Base-by-base conservation (phyloP, 2,888 invertebrate genomes). In the Ommatoiulus sabulosus region DNA sequence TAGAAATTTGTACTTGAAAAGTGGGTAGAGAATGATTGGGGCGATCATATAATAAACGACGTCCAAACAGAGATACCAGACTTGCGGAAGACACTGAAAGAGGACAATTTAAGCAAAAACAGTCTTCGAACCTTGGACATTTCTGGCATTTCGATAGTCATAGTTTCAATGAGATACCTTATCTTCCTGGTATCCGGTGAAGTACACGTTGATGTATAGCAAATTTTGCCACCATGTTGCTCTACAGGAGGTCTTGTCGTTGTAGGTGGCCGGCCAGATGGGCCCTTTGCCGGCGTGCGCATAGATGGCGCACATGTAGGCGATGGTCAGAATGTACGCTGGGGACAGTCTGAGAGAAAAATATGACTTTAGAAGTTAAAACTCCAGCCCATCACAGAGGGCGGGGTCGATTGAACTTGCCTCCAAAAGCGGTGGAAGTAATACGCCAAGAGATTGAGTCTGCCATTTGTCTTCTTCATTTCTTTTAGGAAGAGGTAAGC, bases 341-440 rank as follows among this genome's bases (percentile, higher is more conserved):
- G 87, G 87, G 10, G 80, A 17, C 15, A 87, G n/a, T 24, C 87
- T 87, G 35, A 35, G 35, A 35, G 35, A 35, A 35, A 35, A 35
- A 35, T 35, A 35, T 35, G 35, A 35, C 35, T 35, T 35, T 35
- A 35, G 35, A 35, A 35, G 35, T 86, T 86, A 10, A 86, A 86
- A 86, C 15, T 44, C 5, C 43, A 44, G 15, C 44, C 87, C 35
- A n/a, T n/a, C n/a, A 35, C 35, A 35, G 35, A 35, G 35, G 35
- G 35, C 35, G 35, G 35, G 35, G 46, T 44, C 87, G 44, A 20
- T 87, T 17, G 1, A 48, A 52, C 85, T 46, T 85, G 85, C 88
- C 88, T 88, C 88, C 88, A 88, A 46, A 86, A 86, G 4, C 88
- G 88, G 20, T 88, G 88, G 44, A 88, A 46, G 86, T 88, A 87